Base-by-base conservation (phyloP, 2,888 invertebrate genomes). In the Tridacna crocea region DNA sequence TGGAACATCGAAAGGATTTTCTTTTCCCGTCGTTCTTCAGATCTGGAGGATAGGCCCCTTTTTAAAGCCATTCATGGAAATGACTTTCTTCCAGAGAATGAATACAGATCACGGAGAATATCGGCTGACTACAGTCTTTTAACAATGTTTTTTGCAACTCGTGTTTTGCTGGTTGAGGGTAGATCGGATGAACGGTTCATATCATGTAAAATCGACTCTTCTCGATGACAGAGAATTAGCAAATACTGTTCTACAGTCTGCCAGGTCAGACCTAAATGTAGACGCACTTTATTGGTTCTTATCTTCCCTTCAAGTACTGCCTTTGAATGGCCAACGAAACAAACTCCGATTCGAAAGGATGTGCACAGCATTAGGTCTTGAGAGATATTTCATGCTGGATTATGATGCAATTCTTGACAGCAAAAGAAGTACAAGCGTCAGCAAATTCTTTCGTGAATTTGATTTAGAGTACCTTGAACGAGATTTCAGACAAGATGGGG, bases 301-400 rank as follows among this genome's bases (percentile, higher is more conserved):
- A 22, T 63, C 48, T 12, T 65, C 75, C 1, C 65, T 75, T 2
- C 75, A 75, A 22, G 24, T 75, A 2, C 0, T 75, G n/a, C 26
- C 47, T 13, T 24, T 75, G 26, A 51, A 27, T 19, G 75, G 75
- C 1, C 65, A 75, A 48, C 63, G 24, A 8, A 75, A 75, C 63
- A 75, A 65, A 51, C 22, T 47, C 0, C 27, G 51, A 48, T 8
- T 75, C 4, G 48, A 65, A 10, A 24, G 26, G 11, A n/a, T 75
- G 11, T 75, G 75, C 19, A 24, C 47, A 47, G 24, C 26, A 48
- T n/a, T 75, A 26, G 48, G 17, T n/a, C 36, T 63, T 17, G 51
- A 63, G 11, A 47, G 65, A 24, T 51, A 63, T 22, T 65, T 75
- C 48, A 48, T 75, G 11, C 51, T 75, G 10, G 75, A 75, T 51